These are phyloP conservation scores for Daktulosphaira vitifoliae DNA, from an alignment of 1,140 invertebrate genomes.

Conservation along the genomic window DNA sequence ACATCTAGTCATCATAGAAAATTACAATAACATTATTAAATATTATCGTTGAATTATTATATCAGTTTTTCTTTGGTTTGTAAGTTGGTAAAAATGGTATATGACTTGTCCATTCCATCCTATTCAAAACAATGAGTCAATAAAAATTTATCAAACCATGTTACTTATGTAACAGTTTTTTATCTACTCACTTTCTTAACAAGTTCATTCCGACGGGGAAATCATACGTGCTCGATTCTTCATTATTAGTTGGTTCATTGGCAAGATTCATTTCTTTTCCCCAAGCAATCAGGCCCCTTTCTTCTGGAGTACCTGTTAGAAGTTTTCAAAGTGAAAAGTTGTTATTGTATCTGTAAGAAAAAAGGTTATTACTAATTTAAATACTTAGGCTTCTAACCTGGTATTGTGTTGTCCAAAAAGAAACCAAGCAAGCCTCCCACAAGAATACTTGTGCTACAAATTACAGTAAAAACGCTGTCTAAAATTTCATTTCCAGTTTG, in stretches of 20 bases:
- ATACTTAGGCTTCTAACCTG: slow-evolving; percentile 62
- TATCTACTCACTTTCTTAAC: slow-evolving; percentile 47
- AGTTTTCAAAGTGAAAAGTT: background rate
- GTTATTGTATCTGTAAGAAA: no score
- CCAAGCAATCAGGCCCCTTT: slow-evolving; percentile 61
- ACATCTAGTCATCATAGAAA: no score
- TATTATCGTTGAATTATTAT: no score
- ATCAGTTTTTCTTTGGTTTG: slow-evolving; percentile 43
- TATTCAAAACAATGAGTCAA: slow-evolving; percentile 42
- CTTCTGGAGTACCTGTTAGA: slow-evolving; percentile 54
- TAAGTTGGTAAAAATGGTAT: slow-evolving; percentile 62
- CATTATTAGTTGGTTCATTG: slow-evolving; percentile 42
- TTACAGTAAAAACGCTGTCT: slow-evolving; percentile 66
- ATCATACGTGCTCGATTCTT: slow-evolving; percentile 56
- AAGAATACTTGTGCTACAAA: slow-evolving; percentile 75
- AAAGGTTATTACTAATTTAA: no score
- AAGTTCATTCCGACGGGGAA: slow-evolving; percentile 61
- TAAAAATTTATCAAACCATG: no score
- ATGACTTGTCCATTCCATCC: slow-evolving; percentile 57
- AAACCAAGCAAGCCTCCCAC: slow-evolving; percentile 72
- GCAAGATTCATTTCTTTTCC: slow-evolving; percentile 57
- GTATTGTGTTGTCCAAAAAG: slow-evolving; percentile 74
- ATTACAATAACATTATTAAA: background rate
- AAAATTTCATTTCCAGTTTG: slow-evolving; percentile 58
- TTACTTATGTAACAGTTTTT: background rate